phyloP scores from a whole-genome alignment of 2,888 invertebrate species.

The Sinhomidia bicolor region DNA sequence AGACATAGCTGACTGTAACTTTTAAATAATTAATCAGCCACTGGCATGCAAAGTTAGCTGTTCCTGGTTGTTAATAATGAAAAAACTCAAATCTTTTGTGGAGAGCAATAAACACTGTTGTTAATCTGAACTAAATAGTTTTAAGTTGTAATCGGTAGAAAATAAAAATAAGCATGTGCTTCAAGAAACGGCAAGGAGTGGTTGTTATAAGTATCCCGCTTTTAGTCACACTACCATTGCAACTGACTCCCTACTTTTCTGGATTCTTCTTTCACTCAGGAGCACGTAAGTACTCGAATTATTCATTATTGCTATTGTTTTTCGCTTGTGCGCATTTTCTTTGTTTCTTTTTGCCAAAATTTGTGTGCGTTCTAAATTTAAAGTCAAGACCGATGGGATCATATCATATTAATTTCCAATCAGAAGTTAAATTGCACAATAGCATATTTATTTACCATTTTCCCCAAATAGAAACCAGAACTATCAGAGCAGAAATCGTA shows the following conservation, averaged over 20 bases:
- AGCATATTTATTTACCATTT: too few species aligned
- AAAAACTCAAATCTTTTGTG: not conserved
- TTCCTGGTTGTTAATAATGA: not conserved
- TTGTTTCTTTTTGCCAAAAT: not conserved
- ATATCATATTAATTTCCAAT: too few species aligned
- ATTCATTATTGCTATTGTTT: not conserved
- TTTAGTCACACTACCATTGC: constrained; percentile 18
- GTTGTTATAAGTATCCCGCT: not conserved
- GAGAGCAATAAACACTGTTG: not conserved
- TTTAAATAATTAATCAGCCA: not conserved
- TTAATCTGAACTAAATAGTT: not conserved
- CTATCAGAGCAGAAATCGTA: too few species aligned
- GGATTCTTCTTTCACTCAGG: constrained; percentile 65
- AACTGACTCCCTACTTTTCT: constrained; percentile 34
- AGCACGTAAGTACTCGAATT: constrained; percentile 54
- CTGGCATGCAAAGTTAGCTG: too few species aligned
- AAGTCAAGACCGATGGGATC: too few species aligned
- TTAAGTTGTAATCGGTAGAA: not conserved
- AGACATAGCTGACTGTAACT: too few species aligned
- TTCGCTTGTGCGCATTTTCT: not conserved
- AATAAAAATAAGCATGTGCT: constrained; percentile 37
- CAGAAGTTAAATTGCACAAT: too few species aligned
- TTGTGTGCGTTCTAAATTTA: too few species aligned
- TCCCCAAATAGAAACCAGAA: too few species aligned
- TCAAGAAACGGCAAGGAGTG: constrained; percentile 25